Evolutionary conservation across 92 coral and sea anemone genomes (phyloP).

Genomic region (Bergia puertoricense): DNA sequence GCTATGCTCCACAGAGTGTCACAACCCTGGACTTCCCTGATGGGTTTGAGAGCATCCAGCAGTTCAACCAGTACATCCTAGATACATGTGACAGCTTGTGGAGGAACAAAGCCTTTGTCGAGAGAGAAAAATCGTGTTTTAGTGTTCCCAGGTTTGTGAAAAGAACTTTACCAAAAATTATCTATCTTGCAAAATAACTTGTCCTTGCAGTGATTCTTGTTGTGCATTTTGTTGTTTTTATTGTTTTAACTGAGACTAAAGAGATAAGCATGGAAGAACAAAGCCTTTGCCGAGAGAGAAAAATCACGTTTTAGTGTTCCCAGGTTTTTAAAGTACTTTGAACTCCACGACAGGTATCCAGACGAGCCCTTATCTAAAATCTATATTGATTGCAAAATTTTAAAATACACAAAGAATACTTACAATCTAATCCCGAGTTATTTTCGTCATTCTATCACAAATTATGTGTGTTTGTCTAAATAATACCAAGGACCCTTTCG

Average conservation of each 20-base stretch:
- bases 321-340: constrained; percentile 53
- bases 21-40: constrained; percentile 56
- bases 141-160: constrained; percentile 78
- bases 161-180: background rate
- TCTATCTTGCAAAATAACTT: too few relatives aligned
- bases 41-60: constrained; percentile 79
- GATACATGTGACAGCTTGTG: constrained; percentile 94
- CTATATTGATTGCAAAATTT: too few relatives aligned
- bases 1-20: background rate
- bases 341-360: too few relatives aligned
- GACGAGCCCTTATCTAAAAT: too few relatives aligned
- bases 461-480: background rate
- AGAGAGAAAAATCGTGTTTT: constrained; percentile 83
- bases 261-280: constrained; percentile 76
- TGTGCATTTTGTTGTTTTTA: too few relatives aligned
- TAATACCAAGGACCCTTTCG: background rate
- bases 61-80: constrained; percentile 88
- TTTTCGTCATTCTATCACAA: background rate
- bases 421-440: too few relatives aligned
- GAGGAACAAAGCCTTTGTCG: constrained; percentile 95
- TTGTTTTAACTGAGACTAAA: too few relatives aligned
- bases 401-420: too few relatives aligned
- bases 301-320: constrained; percentile 86
- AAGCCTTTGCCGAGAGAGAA: constrained; percentile 83
- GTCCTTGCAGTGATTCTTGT: too few relatives aligned